phyloP scores from a whole-genome alignment of 2,113 vertebrate species.

The Pseudopipra pipra region DNA sequence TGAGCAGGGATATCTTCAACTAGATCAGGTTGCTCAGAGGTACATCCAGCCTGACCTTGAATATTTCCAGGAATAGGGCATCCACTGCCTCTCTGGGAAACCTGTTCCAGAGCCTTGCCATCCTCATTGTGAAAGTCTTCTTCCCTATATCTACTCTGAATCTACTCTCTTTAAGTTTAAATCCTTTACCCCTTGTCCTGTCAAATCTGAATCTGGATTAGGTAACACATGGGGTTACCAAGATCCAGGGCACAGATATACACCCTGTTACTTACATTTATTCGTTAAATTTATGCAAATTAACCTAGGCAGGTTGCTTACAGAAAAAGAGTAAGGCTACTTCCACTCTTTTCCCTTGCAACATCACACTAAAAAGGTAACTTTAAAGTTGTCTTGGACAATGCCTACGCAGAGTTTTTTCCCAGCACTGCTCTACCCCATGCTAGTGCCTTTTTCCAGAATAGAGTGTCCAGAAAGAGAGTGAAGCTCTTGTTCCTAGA shows the following conservation, averaged over 20 bases:
- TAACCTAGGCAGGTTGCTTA: not conserved
- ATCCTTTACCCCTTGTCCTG: not conserved
- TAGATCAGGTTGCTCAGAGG: not conserved
- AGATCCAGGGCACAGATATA: not conserved
- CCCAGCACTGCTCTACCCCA: not conserved
- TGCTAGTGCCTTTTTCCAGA: not conserved
- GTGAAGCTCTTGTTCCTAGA: not conserved
- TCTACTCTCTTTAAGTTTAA: not conserved
- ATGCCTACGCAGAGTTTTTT: not conserved
- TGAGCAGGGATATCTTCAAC: not conserved
- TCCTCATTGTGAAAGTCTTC: not conserved
- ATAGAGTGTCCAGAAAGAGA: not conserved
- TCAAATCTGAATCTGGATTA: not conserved
- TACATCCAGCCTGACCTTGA: not conserved
- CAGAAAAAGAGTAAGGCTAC: not conserved
- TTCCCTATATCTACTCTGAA: not conserved
- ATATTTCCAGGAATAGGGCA: not conserved
- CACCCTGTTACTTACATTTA: not conserved
- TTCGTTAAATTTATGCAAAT: not conserved
- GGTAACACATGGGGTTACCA: not conserved
- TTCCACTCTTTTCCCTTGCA: not conserved
- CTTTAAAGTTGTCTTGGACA: not conserved
- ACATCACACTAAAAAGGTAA: not conserved
- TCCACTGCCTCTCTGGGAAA: not conserved
- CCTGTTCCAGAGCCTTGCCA: not conserved